Base-by-base conservation (phyloP, 2,888 invertebrate species). In the Melanotus villosus region DNA sequence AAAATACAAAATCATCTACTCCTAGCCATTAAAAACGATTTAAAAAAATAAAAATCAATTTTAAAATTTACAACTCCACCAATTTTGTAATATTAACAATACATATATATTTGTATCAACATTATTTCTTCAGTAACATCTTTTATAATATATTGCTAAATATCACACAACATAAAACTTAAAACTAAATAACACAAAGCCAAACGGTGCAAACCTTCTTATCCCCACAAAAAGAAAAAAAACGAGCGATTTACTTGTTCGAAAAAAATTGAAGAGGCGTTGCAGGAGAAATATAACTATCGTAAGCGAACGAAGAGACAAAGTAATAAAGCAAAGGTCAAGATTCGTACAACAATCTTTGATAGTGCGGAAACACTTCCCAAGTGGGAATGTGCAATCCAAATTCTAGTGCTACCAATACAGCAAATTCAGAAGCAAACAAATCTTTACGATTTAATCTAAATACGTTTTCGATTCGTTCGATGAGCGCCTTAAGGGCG, bases 321-420 rank as follows among this genome's bases (percentile, higher is more conserved):
- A 50, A 57, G 18, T 68, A 65, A 18, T 63, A 66, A 63, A 76
- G 72, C 64, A 71, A 69, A 66, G 74, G 90, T 94, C 93, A 96
- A 85, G 96, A 95, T 83, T 96, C 96, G 85, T 96, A 96, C 73
- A 96, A 88, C 76, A 98, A 89, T 65, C 98, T 90, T 86, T 98
- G 97, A 87, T 97, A 98, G 85, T 98, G 98, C 9, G 98, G 97
- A 85, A 94, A 92, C 74, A 98, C 91, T 86, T 98, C 97, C 86
- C 92, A 92, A 58, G 94, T 94, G 19, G 97, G 96, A 75, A 97
- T 90, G 85, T 97, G 97, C 65, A 99, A 88, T 9, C 95, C 94
- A 83, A 99, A 98, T 86, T 98, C 97, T 69, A 99, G 87, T 1
- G 97, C 97, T 56, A 98, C 96, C 60, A 98, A 88, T 52, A 97